Evolutionary conservation across 2,113 vertebrate genomes (phyloP).

Genomic region (Poeciliopsis prolifica): DNA sequence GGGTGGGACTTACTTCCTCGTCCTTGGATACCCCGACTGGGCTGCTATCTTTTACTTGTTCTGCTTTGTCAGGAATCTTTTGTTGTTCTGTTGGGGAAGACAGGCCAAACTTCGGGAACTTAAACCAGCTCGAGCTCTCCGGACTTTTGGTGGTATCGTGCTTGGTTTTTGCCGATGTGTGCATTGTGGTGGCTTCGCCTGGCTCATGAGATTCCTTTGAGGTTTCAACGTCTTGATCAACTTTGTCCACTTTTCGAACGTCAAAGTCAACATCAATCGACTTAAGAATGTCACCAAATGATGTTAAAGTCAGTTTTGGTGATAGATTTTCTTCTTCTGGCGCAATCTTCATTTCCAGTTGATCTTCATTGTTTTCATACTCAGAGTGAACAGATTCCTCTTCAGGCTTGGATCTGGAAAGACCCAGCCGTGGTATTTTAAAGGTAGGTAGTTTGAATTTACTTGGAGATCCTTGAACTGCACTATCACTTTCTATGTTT

Average conservation of each 20-base stretch:
- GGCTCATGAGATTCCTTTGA: slow-evolving; percentile 39
- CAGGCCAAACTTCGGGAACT: slow-evolving; percentile 72
- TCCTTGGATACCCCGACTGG: slow-evolving; percentile 45
- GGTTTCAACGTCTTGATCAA: slow-evolving; percentile 35
- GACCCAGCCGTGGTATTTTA: slow-evolving; percentile 70
- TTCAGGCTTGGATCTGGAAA: slow-evolving; percentile 64
- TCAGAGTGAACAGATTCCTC: slow-evolving; percentile 44
- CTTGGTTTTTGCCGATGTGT: slow-evolving; percentile 21
- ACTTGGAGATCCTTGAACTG: slow-evolving; percentile 58
- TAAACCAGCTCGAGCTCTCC: slow-evolving; percentile 75
- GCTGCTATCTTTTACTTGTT: slow-evolving; percentile 43
- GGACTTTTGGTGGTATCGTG: slow-evolving; percentile 62
- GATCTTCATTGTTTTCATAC: slow-evolving; percentile 27
- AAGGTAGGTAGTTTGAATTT: slow-evolving; percentile 75
- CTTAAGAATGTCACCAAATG: slow-evolving; percentile 67
- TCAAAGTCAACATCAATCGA: slow-evolving; percentile 76
- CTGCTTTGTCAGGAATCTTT: slow-evolving; percentile 44
- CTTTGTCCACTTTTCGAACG: slow-evolving; percentile 61
- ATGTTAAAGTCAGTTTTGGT: slow-evolving; percentile 58
- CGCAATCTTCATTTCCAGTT: slow-evolving; percentile 42
- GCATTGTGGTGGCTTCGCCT: slow-evolving; percentile 18
- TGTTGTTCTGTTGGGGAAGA: slow-evolving; percentile 70
- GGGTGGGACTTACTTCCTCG: slow-evolving; percentile 71
- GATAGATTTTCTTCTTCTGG: slow-evolving; percentile 58
- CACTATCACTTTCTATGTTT: slow-evolving; percentile 26